A percentile compares a stretch with the other conserved stretches of the same genome.
Conservation (phyloP, 2,888 invertebrate species). For the Allophyes oxyacanthae region DNA sequence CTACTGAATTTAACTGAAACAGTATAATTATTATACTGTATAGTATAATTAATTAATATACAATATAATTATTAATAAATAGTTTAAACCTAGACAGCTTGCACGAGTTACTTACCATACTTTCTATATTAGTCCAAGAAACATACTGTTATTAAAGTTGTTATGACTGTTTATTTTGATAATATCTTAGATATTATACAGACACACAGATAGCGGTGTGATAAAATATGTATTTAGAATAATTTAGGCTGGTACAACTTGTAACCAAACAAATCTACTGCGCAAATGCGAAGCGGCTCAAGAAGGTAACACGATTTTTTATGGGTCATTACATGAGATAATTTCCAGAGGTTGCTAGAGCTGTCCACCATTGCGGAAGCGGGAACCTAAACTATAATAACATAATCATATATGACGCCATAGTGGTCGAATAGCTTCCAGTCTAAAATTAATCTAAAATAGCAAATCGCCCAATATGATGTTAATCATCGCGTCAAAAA, state of each 20-base stretch:
- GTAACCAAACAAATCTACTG: constrained; percentile 16
- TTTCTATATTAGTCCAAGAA: constrained; percentile 10
- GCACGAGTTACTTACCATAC: background rate
- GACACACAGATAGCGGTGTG: constrained; percentile 15
- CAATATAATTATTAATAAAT: no score
- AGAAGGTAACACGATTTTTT: constrained; percentile 56
- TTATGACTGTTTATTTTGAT: constrained; percentile 47
- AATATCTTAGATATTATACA: constrained; percentile 21
- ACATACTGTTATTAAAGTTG: constrained; percentile 24
- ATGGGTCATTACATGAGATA: constrained; percentile 62
- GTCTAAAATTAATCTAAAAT: constrained; percentile 59
- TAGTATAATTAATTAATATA: no score
- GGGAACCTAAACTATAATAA: constrained; percentile 8
- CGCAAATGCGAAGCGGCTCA: constrained; percentile 42
- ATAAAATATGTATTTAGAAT: background rate
- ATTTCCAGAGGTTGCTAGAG: constrained; percentile 21
- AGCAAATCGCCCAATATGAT: constrained; percentile 18
- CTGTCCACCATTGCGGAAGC: constrained; percentile 7
- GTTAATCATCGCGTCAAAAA: constrained; percentile 71
- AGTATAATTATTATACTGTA: no score
- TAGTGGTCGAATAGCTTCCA: constrained; percentile 31
- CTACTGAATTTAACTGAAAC: no score
- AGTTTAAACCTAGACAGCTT: background rate
- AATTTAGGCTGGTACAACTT: background rate
- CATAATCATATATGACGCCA: constrained; percentile 24